Base-by-base conservation (phyloP, 2,113 vertebrate species). In the Hypanus sabinus region DNA sequence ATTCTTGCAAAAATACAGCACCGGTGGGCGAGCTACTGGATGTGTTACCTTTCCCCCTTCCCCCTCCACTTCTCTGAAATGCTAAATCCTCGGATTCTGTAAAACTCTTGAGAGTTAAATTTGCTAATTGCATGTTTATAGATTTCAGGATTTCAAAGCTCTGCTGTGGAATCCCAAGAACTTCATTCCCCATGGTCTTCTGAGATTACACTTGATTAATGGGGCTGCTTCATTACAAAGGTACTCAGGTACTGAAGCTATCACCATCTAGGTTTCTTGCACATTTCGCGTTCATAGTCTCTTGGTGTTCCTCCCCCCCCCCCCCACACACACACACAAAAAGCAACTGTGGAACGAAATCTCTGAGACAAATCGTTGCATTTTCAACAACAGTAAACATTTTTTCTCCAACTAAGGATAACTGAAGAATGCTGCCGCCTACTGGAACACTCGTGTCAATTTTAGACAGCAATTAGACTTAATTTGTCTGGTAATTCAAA, bases 111-210 rank as follows among this genome's bases (percentile, higher is more conserved):
- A 10, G 70, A 68, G 91, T 93, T 93, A 71, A 10, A 6, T 93
- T 71, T 90, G 85, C 33, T 93, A 70, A 93, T 73, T 93, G 70
- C 91, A 75, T 93, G 91, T 93, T 93, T 93, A 93, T 93, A 20
- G 68, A 75, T 70, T 93, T 93, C 70, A 93, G 68, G 65, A 55
- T 93, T 93, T 93, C 91, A 93, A 93, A 93, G 91, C 36, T 36
- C 36, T 46, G 68, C 91, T 71, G 68, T 93, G 91, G 91, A 93
- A 93, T 93, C 71, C 91, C 36, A 73, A 30, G 91, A 93, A 93
- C 91, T 93, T 68, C 70, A 73, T 93, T 93, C 91, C 33, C 70
- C 36, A 73, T 75, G 70, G 91, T 38, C 70, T 73, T 93, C 91
- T 46, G 91, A 38, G 70, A 46, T 93, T 73, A 93, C 91, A 1